These are phyloP conservation scores for Rhagonycha fulva DNA, from an alignment of 2,888 invertebrate genomes.

Conservation along the genomic window DNA sequence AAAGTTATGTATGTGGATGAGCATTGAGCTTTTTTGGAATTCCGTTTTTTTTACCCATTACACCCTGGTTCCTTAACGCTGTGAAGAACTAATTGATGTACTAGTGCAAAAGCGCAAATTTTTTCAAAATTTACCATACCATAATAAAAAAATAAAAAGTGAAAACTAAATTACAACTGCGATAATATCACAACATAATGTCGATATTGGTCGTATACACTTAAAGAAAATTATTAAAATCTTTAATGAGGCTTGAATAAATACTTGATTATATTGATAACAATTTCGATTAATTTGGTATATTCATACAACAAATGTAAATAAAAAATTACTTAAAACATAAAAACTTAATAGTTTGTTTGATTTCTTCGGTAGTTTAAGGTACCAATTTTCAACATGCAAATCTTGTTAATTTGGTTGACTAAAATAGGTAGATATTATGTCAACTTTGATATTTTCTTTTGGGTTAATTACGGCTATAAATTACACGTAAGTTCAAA, in stretches of 20 bases:
- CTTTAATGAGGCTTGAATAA: not conserved
- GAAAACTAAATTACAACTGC: too few species aligned
- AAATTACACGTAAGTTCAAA: conserved; percentile 15
- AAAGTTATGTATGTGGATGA: too few species aligned
- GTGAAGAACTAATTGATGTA: too few species aligned
- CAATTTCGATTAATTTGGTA: not conserved
- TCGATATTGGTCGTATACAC: not conserved
- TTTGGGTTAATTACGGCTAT: conserved; percentile 14
- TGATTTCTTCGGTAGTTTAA: not conserved
- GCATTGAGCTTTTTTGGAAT: too few species aligned
- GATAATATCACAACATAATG: too few species aligned
- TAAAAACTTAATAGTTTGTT: not conserved
- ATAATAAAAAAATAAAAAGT: too few species aligned
- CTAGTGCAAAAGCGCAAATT: too few species aligned
- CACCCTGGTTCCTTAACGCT: too few species aligned
- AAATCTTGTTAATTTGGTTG: not conserved
- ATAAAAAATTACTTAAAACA: not conserved
- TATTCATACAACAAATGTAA: not conserved
- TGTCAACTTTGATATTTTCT: conserved; percentile 6
- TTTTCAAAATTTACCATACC: too few species aligned
- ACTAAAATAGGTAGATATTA: not conserved
- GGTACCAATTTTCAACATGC: not conserved
- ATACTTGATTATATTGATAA: not conserved
- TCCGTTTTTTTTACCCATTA: too few species aligned
- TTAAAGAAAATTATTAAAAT: not conserved